Percentiles rank a stretch among this genome's conserved stretches.
Conservation (phyloP, 2,797 vertebrate genomes). For the Parauchenoglanis ngamensis region DNA sequence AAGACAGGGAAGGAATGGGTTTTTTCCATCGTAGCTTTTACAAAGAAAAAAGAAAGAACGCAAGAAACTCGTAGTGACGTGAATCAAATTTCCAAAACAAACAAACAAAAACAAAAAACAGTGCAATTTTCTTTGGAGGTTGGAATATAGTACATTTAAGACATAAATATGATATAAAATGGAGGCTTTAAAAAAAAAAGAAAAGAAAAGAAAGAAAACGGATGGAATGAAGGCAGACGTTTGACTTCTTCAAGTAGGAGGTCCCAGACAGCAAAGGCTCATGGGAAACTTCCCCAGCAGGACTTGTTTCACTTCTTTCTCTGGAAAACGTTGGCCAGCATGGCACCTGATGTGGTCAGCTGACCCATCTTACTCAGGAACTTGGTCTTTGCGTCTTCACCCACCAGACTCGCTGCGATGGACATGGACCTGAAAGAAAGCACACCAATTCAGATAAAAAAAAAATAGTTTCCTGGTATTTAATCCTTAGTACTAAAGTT, state of each 20-base stretch:
- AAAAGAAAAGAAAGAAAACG: slow-evolving; percentile 54
- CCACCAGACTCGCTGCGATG: slow-evolving; percentile 94
- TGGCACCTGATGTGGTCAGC: slow-evolving; percentile 96
- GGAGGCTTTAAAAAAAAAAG: slow-evolving; percentile 67
- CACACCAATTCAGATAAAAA: neutral
- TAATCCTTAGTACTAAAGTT: neutral
- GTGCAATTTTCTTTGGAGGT: slow-evolving; percentile 99
- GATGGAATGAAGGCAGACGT: slow-evolving; percentile 85
- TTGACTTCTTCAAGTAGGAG: slow-evolving; percentile 97
- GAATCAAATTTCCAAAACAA: slow-evolving; percentile 63
- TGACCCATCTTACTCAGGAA: slow-evolving; percentile 99
- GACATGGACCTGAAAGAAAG: slow-evolving; percentile 85
- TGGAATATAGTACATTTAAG: slow-evolving; percentile 84
- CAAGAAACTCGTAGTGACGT: slow-evolving; percentile 71
- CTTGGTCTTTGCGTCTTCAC: slow-evolving; percentile 98
- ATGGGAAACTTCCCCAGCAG: slow-evolving; percentile 64
- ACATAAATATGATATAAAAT: slow-evolving; percentile 83
- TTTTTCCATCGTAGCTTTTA: slow-evolving; percentile 74
- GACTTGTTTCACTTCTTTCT: slow-evolving; percentile 86
- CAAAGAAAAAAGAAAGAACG: slow-evolving; percentile 74
- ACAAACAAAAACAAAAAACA: slow-evolving; percentile 74
- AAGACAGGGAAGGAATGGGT: slow-evolving; percentile 73
- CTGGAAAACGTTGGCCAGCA: slow-evolving; percentile 99
- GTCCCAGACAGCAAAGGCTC: slow-evolving; percentile 75
- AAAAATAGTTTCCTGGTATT: no score